Evolutionary conservation across 2,113 vertebrate genomes (phyloP), one percentile per base, ranked within the genome.

Genomic region (Dromiciops gliroides): DNA sequence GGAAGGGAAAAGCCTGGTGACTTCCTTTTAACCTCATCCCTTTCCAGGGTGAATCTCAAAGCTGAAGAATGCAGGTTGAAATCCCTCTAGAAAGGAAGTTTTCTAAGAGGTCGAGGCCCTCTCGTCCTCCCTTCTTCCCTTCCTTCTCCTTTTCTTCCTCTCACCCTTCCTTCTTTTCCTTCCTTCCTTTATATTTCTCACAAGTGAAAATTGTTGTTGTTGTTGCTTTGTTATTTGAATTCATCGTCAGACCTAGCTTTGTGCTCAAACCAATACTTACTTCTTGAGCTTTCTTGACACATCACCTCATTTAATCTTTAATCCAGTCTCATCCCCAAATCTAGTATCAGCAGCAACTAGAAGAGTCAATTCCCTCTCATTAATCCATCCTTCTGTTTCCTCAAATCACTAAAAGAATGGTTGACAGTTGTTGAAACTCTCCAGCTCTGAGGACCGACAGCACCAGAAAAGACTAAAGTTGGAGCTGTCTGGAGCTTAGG

Each of bases 261-360:
- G n/a, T 24, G 51, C 49, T 91, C 31, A 11, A 4, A 22, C 5
- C 2, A 49, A 90, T 16, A 50, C 12, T 50, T 50, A 31, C 37
- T 94, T 48, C 60, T 25, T 52, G 50, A 91, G 47, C 56, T 6
- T 28, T 83, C 48, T 95, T 25, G 52, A 75, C 56, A 83, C 51
- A 88, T 1, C 3, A 22, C 37, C 48, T 91, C 48, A 83, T 92
- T 90, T 50, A 51, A 37, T 37, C 48, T 67, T 3, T 37, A 49
- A 6, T 44, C 6, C n/a, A 83, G 16, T 44, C 19, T 19, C n/a
- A 22, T n/a, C n/a, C 10, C n/a, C n/a, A 31, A 44, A 44, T 83
- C n/a, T 23, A 24, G 25, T 9, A 50, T 5, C 2, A 26, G 11
- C 14, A 47, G 37, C 14, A 1, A 3, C 6, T 0, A 9, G n/a